Evolutionary conservation across 2,888 invertebrate genomes (phyloP), one percentile per base, ranked within the genome.

Genomic region (Leucoptera coffeella): DNA sequence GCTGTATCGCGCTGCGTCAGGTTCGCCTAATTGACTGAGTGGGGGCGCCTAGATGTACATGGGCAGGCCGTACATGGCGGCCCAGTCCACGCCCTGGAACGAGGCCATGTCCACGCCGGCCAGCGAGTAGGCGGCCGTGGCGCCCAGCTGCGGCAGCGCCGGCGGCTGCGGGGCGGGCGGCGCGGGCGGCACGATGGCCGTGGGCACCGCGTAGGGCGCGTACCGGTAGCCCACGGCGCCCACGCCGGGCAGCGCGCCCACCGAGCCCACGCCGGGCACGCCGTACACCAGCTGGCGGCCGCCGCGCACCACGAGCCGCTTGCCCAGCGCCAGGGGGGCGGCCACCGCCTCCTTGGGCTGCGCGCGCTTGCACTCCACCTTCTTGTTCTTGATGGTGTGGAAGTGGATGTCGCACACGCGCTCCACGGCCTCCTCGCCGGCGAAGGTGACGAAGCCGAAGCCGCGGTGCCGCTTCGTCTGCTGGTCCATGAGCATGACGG

Each of bases 401-500:
- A 89, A 91, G 58, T 91, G 91, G 25, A 91, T 90, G 47, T 91
- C 90, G 65, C 90, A 90, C n/a, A 91, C 90, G 36, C 88, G 78
- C 52, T 91, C 91, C 11, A 91, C 91, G 2, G 89, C 87, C 51
- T 91, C 90, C 54, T 91, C 90, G 42, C 85, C 86, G 52, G 90
- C 90, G 60, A 91, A 91, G 21, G 90, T 91, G 32, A 91, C 90
- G 60, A 91, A 91, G 19, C 90, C 91, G 54, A 91, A 91, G 34
- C 91, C 91, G 28, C 91, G 77, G 53, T 91, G 90, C 30, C 91
- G 80, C 48, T 90, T 90, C 15, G 91, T 91, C 60, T 91, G 90
- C 61, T 91, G 90, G 53, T 91, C 90, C 90, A 91, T 91, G 39
- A 91, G 74, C 90, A 91, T 90, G 11, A 90, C 90, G 14, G 90